These are phyloP conservation scores for Strigamia maritima DNA, from an alignment of 2,888 invertebrate genomes.

Conservation along the genomic window DNA sequence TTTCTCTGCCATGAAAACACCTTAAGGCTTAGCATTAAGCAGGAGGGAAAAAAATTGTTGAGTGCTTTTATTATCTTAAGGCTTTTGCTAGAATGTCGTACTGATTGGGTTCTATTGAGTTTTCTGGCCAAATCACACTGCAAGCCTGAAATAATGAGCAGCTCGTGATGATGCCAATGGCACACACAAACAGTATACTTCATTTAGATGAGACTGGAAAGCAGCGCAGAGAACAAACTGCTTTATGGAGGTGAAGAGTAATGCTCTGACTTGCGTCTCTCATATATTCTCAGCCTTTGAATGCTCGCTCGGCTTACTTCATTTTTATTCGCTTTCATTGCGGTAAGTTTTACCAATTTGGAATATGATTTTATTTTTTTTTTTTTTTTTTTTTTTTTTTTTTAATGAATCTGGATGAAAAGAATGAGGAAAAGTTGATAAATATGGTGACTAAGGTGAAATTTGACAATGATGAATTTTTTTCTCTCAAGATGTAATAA, in stretches of 20 bases:
- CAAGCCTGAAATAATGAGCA: not conserved
- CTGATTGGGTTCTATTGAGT: not conserved
- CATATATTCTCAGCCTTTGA: not conserved
- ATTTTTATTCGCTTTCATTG: too few relatives aligned
- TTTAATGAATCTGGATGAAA: too few relatives aligned
- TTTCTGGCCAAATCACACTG: not conserved
- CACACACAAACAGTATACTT: not conserved
- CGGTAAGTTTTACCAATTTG: too few relatives aligned
- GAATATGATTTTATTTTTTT: too few relatives aligned
- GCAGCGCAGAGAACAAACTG: not conserved
- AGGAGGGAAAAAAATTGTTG: not conserved
- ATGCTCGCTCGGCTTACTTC: not conserved
- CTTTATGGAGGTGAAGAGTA: not conserved
- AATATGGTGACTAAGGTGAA: too few relatives aligned
- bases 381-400: too few relatives aligned
- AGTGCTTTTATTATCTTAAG: not conserved
- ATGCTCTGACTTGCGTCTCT: not conserved
- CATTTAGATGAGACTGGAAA: not conserved
- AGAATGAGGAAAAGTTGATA: too few relatives aligned
- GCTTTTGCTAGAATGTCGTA: not conserved
- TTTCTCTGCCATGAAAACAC: too few relatives aligned
- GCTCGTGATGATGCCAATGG: not conserved
- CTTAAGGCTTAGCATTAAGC: too few relatives aligned
- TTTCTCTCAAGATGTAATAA: too few relatives aligned
- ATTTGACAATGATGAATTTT: too few relatives aligned